Evolutionary conservation across 2,113 vertebrate genomes (phyloP).

Genomic region (Phoxinus phoxinus): DNA sequence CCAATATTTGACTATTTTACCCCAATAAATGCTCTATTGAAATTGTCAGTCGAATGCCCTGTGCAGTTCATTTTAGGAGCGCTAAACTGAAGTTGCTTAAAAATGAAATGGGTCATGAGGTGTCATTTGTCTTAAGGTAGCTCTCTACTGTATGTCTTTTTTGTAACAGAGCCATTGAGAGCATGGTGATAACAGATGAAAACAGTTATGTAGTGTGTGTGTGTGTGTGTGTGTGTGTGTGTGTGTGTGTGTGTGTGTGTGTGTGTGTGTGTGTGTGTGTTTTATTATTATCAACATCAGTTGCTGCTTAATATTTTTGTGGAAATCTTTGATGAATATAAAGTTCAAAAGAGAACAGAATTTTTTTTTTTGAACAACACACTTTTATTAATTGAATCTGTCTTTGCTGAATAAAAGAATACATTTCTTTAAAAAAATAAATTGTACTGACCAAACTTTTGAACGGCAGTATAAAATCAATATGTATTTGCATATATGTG

Average conservation of each 20-base stretch:
- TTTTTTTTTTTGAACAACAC: background rate
- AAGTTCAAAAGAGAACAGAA: too few species aligned
- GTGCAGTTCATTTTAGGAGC: background rate
- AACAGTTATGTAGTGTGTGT: background rate
- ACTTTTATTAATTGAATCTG: background rate
- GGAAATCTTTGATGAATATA: too few species aligned
- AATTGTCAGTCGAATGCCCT: background rate
- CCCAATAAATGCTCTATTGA: background rate
- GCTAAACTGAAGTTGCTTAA: background rate
- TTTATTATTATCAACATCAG: too few species aligned
- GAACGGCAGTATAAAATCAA: background rate
- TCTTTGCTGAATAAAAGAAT: background rate
- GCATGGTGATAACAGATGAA: background rate
- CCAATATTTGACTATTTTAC: background rate
- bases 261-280: too few species aligned
- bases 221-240: too few species aligned
- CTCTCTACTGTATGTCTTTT: background rate
- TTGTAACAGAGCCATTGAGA: background rate
- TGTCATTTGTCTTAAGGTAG: background rate
- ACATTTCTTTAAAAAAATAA: background rate
- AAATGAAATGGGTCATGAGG: background rate
- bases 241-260: too few species aligned
- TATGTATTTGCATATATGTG: background rate
- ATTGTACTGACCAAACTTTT: background rate
- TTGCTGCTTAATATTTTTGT: too few species aligned